Evolutionary conservation across 2,797 vertebrate species (phyloP).

Genomic region (Mus spretus): DNA sequence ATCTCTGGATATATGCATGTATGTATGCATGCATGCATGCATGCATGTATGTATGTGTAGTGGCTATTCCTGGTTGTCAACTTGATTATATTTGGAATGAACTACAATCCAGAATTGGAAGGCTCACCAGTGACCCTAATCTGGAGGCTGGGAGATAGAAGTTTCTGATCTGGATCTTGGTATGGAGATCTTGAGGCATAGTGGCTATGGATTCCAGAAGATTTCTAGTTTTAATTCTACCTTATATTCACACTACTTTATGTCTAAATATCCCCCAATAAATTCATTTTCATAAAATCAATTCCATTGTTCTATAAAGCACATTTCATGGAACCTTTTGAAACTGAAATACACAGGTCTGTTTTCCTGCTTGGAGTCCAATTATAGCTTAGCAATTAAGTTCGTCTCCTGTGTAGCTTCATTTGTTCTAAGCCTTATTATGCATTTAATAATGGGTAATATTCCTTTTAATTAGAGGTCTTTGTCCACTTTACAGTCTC

Average conservation of each 20-base stretch:
- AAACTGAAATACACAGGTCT: neutral
- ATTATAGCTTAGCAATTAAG: neutral
- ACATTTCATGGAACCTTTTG: neutral
- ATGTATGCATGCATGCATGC: neutral
- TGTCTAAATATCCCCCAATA: neutral
- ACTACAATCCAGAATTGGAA: no score
- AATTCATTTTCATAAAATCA: slow-evolving; percentile 33
- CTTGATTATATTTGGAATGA: no score
- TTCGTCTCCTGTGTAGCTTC: neutral
- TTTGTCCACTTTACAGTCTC: neutral
- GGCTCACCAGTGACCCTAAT: no score
- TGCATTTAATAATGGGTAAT: neutral
- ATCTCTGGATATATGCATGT: neutral
- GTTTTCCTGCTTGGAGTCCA: neutral
- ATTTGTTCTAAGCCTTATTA: neutral
- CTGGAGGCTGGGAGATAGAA: no score
- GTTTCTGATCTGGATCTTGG: no score
- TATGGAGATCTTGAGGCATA: no score
- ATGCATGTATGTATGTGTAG: neutral
- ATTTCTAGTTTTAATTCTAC: neutral
- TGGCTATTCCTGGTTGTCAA: no score
- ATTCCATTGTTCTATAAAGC: slow-evolving; percentile 31
- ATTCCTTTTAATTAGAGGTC: neutral
- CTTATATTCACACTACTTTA: neutral
- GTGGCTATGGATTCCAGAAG: neutral